Conservation (phyloP, 2,113 vertebrate species). For the Hippocampus abdominalis region DNA sequence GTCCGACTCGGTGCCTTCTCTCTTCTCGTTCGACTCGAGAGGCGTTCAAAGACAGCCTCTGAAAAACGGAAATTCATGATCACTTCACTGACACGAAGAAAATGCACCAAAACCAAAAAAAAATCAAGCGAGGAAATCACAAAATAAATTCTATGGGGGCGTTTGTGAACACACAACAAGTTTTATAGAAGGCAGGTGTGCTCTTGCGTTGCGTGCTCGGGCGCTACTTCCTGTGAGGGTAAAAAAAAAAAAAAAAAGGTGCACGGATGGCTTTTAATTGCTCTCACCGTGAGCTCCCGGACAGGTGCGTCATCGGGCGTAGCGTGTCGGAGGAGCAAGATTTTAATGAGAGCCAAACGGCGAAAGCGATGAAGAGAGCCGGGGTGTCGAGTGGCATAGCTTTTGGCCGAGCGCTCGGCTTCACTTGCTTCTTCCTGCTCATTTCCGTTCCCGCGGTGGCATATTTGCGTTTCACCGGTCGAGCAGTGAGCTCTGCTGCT, state of each 20-base stretch:
- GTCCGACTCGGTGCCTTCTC: too few species aligned
- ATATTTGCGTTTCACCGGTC: not conserved
- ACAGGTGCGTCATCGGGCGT: conserved; percentile 3
- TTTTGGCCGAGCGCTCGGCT: conserved; percentile 13
- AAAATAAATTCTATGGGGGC: too few species aligned
- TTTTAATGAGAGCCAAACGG: not conserved
- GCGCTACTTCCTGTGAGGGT: not conserved
- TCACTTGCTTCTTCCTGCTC: conserved; percentile 4
- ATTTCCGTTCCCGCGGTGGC: not conserved
- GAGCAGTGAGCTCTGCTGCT: not conserved
- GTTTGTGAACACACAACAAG: too few species aligned
- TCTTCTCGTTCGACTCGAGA: too few species aligned
- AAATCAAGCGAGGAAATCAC: too few species aligned
- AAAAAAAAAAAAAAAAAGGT: too few species aligned
- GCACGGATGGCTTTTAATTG: conserved; percentile 45
- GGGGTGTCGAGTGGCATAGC: conserved; percentile 16
- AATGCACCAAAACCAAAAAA: too few species aligned
- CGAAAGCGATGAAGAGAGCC: conserved; percentile 4
- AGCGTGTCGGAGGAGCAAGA: conserved; percentile 15
- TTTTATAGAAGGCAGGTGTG: too few species aligned
- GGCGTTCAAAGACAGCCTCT: too few species aligned
- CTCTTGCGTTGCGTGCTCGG: too few species aligned
- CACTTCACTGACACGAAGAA: too few species aligned
- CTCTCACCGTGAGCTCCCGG: conserved; percentile 25
- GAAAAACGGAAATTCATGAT: too few species aligned